Evolutionary conservation across 2,888 invertebrate genomes (phyloP), one percentile per base, ranked within the genome.

Genomic region (Gari tellinella): DNA sequence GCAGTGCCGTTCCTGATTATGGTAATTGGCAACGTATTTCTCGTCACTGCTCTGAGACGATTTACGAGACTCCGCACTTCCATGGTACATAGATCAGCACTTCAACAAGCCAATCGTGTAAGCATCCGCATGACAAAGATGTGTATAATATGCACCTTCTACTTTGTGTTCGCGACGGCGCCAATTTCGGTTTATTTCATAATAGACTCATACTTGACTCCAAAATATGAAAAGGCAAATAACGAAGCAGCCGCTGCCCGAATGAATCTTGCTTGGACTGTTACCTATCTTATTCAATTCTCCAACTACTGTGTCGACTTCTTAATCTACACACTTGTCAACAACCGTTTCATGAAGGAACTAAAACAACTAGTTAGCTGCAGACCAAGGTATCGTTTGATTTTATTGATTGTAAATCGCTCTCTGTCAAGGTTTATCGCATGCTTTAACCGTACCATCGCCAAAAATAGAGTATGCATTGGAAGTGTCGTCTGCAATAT

Each of bases 251-350:
- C 64, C 0, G 17, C 48, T 5, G 68, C 72, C 2, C 45, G 58
- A 38, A 64, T 82, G 55, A 76, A 82, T 17, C 51, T 82, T 0
- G 73, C 68, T 0, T 74, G 75, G 73, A 77, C 76, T 12, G 62
- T 81, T 0, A 61, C 61, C 7, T 82, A 82, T 37, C 26, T 84
- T 10, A 45, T 82, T 15, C 73, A 80, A 40, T 81, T 73, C 57
- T 73, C 84, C 7, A 82, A 82, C 51, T 84, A 76, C 45, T 65
- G 79, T 45, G 52, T 80, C 25, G 82, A 84, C 60, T 84, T 84
- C 57, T 84, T 81, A 38, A 57, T 82, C n/a, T 84, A 84, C 53
- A 79, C 81, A 14, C 76, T 79, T 0, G 76, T 69, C 15, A 83
- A 83, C 46, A 62, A 76, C 31, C 57, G 67, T 19, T 83, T 83